Base-by-base conservation (phyloP, 2,797 vertebrate genomes). In the Schizopygopsis malacanthus region DNA sequence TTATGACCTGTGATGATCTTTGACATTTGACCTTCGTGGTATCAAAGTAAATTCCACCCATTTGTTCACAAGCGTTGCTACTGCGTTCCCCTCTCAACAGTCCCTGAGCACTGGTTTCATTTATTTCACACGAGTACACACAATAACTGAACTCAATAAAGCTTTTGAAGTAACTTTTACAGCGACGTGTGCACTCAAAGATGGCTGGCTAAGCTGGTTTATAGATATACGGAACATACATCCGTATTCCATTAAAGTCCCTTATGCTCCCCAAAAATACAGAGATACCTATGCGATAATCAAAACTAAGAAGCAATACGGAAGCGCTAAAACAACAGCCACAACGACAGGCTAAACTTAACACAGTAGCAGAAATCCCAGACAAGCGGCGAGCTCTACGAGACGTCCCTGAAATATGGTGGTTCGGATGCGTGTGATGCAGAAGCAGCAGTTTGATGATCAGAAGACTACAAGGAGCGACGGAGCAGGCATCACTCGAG, bases 101-200 rank as follows among this genome's bases (percentile, higher is more conserved):
- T 95, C 94, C 94, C 94, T 95, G 95, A 96, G 94, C 94, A 90
- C 93, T 93, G 86, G 88, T 90, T 90, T 89, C 81, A 76, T 84
- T 91, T 92, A 93, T 92, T 92, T 91, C 91, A 93, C 93, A 91
- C 90, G 73, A 86, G 90, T 81, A 87, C 83, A 87, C 77, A 70
- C 86, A 84, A 88, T 83, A 86, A 90, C 65, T 87, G 63, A 89
- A 92, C 82, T 89, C 91, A 90, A 92, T 93, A 93, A 94, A 93
- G 91, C 94, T 92, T 88, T 90, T 86, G 76, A 90, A 92, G 87
- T 70, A 54, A 85, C 70, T 81, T 88, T 91, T 88, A 89, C 79
- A 86, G 69, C 87, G 39, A 81, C 76, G 45, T 82, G 41, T 84
- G 65, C 67, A 71, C 73, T 82, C 77, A 37, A 70, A 77, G 54